A percentile compares a stretch with the other conserved stretches of the same genome.
These are phyloP conservation scores for Neuroscelio doddi DNA, from an alignment of 2,888 invertebrate species.

Conservation along the genomic window DNA sequence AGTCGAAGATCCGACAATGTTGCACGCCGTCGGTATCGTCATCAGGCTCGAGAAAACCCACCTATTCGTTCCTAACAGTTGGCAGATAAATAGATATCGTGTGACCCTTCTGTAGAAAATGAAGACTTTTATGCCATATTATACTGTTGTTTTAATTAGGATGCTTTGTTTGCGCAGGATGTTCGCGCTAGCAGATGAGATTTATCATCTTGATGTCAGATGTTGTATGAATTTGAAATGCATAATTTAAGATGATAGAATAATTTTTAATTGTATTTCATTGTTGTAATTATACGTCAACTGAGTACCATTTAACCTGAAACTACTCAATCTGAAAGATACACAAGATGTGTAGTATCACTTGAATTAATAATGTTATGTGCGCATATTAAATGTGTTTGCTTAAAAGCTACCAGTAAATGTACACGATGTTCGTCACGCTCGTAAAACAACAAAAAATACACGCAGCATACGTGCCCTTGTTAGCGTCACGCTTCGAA, in stretches of 20 bases:
- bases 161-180: constrained; percentile 52
- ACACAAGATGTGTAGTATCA: constrained; percentile 59
- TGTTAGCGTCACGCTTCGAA: constrained; percentile 40
- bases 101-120: constrained; percentile 34
- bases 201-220: constrained; percentile 48
- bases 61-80: constrained; percentile 43
- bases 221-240: no score
- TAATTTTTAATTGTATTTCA: no score
- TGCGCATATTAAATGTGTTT: constrained; percentile 58
- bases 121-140: constrained; percentile 34
- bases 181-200: constrained; percentile 44
- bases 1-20: constrained; percentile 39
- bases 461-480: constrained; percentile 40
- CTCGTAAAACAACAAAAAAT: constrained; percentile 44
- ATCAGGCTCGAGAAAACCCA: no score
- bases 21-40: constrained; percentile 32
- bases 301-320: constrained; percentile 37
- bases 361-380: constrained; percentile 60
- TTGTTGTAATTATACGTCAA: neutral
- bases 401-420: constrained; percentile 41
- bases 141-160: constrained; percentile 60
- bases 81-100: constrained; percentile 52
- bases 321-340: constrained; percentile 58
- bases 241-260: no score
- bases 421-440: constrained; percentile 44